phyloP scores from a whole-genome alignment of 2,888 invertebrate genomes.

The Ectobius pallidus region DNA sequence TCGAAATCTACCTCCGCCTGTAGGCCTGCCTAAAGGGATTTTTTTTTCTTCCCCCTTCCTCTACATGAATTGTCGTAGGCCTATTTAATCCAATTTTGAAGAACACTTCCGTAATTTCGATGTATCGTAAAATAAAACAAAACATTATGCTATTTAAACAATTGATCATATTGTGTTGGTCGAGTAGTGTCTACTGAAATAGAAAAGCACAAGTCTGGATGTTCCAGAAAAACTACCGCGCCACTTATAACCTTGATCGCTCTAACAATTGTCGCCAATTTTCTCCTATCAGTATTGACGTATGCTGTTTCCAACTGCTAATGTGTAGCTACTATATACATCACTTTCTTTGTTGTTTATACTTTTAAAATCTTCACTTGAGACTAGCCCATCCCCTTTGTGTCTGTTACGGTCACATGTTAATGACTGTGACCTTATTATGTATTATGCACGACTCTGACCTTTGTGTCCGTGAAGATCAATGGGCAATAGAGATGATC shows the following conservation, averaged over 20 bases:
- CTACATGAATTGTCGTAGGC: no score
- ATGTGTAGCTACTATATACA: not conserved
- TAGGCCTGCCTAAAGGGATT: no score
- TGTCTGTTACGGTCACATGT: constrained; percentile 8
- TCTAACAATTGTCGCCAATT: constrained; percentile 23
- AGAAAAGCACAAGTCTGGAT: no score
- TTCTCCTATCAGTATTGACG: constrained; percentile 10
- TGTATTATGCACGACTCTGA: not conserved
- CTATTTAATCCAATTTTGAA: no score
- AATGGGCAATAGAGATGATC: not conserved
- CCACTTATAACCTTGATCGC: not conserved
- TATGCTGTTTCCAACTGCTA: not conserved
- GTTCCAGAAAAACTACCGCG: no score
- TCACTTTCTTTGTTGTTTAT: not conserved
- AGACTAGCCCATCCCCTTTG: not conserved
- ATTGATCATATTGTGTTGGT: no score
- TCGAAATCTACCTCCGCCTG: no score
- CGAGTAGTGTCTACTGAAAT: no score
- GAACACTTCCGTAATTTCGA: no score
- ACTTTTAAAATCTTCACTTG: not conserved
- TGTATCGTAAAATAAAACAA: no score
- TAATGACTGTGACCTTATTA: constrained; percentile 17
- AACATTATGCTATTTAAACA: no score
- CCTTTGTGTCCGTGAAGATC: not conserved
- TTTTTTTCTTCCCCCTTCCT: no score